Conservation (phyloP, 2,113 vertebrate species). For the Caranx ignobilis region DNA sequence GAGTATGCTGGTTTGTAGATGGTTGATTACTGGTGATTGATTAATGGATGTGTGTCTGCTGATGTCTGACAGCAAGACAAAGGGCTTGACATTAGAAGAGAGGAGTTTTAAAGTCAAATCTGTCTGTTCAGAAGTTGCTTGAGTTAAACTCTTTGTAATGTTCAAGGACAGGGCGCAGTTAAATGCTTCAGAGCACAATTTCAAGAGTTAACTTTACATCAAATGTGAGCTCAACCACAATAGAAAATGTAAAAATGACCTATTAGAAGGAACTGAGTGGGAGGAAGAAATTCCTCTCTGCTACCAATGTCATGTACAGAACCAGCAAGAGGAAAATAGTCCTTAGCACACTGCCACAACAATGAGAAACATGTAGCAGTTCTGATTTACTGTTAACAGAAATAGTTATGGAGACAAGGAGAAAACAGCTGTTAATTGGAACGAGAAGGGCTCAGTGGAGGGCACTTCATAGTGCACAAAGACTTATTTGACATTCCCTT, state of each 20-base stretch:
- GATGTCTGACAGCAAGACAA: constrained; percentile 27
- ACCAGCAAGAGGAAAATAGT: background rate
- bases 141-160: background rate
- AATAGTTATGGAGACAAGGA: background rate
- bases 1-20: constrained; percentile 10
- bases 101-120: constrained; percentile 16
- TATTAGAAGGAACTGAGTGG: background rate
- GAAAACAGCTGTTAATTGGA: constrained; percentile 3
- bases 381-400: background rate
- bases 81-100: background rate
- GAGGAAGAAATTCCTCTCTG: background rate
- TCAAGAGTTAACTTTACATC: background rate
- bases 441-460: constrained; percentile 13
- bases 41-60: constrained; percentile 6
- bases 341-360: background rate
- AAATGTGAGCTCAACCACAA: background rate
- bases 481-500: background rate
- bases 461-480: background rate
- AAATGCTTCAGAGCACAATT: background rate
- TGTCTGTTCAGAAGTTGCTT: background rate
- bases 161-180: background rate
- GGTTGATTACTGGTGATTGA: constrained; percentile 26
- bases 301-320: background rate
- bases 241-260: background rate
- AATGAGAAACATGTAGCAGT: background rate